Conservation (phyloP, 2,113 vertebrate genomes). For the Caloenas nicobarica region DNA sequence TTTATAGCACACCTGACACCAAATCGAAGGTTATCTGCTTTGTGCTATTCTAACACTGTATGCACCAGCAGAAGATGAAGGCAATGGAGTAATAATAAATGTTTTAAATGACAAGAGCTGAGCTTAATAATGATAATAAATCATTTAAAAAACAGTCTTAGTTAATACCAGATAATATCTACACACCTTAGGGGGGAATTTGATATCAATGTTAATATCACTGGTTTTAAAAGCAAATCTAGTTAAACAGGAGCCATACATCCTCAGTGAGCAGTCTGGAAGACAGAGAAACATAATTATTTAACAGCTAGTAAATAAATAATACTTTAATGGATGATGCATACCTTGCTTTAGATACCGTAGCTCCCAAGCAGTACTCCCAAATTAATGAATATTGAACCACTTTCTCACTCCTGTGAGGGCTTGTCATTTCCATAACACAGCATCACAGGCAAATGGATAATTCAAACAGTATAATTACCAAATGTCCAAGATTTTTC, state of each 20-base stretch:
- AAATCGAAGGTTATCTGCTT: neutral
- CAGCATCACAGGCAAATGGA: neutral
- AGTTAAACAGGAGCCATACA: slow-evolving; percentile 95
- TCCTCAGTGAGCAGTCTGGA: slow-evolving; percentile 89
- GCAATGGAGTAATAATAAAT: neutral
- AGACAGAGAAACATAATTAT: slow-evolving; percentile 45
- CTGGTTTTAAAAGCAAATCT: slow-evolving; percentile 95
- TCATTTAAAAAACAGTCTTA: neutral
- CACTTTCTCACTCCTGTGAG: neutral
- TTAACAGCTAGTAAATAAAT: neutral
- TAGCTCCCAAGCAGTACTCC: neutral
- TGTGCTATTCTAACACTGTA: neutral
- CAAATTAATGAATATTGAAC: neutral
- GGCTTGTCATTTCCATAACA: neutral
- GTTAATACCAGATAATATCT: neutral
- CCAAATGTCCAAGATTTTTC: neutral
- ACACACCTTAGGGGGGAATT: slow-evolving; percentile 89
- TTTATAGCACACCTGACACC: neutral
- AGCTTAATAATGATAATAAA: too few relatives aligned
- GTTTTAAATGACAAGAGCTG: too few relatives aligned
- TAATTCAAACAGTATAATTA: neutral
- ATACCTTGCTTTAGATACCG: neutral
- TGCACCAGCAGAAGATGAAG: neutral
- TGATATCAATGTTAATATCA: slow-evolving; percentile 95
- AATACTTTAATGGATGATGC: neutral